Evolutionary conservation across 2,888 invertebrate species (phyloP).

Genomic region (Conomelus anceps): DNA sequence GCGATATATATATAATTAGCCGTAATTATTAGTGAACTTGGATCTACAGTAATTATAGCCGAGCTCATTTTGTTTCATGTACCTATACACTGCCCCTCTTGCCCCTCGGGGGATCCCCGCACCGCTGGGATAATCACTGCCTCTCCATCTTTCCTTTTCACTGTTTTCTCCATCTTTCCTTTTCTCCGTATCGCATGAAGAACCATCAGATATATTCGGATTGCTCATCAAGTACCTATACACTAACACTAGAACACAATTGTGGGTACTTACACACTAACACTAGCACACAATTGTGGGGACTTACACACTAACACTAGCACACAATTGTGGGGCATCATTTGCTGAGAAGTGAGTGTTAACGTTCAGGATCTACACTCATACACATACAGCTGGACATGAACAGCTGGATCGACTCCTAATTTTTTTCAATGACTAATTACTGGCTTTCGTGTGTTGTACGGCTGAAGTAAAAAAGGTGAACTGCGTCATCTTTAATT

Average conservation of each 20-base stretch:
- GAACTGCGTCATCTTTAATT: no score
- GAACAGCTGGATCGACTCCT: no score
- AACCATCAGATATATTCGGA: neutral
- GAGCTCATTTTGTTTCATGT: neutral
- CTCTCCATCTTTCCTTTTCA: neutral
- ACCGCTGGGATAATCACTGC: neutral
- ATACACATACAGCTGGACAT: no score
- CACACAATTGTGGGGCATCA: neutral
- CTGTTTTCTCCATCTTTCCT: neutral
- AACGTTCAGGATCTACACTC: neutral
- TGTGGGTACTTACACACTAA: neutral
- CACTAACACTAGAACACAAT: neutral
- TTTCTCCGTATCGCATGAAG: neutral
- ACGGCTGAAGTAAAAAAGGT: no score
- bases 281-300: no score
- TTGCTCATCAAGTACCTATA: neutral
- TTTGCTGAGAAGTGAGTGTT: neutral
- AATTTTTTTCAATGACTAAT: no score
- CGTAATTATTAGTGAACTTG: neutral
- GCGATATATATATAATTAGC: neutral
- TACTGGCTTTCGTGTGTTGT: no score
- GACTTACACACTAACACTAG: no score
- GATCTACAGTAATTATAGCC: neutral
- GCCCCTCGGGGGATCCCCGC: neutral
- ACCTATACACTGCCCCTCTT: neutral